Base-by-base conservation (phyloP, 2,888 invertebrate species). In the Synergus itoensis region DNA sequence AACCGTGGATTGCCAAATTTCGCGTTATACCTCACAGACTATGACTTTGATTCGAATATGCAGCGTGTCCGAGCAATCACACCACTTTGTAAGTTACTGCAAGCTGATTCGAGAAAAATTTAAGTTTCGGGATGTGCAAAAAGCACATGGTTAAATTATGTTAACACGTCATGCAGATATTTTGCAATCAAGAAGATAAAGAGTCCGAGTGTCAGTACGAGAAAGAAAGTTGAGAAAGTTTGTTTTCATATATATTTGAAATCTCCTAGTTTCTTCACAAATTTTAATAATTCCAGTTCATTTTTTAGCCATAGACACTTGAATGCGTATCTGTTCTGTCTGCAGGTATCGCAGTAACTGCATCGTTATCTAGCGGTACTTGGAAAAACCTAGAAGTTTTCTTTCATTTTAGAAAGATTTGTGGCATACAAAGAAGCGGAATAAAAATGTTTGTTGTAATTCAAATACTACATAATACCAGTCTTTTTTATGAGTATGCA, bases 1-100 rank as follows among this genome's bases (percentile, higher is more conserved):
- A 84, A 85, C 85, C 79, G 75, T 60, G 11, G 69, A 79, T 80
- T 80, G 83, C 82, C 80, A 80, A 83, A 83, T 83, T 83, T 77
- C 40, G 53, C 11, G 45, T 7, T 36, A 4, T 45, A 45, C 45
- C 11, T 45, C 45, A 45, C 45, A 45, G 45, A 12, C 45, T 45
- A 14, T 14, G 14, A 45, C 12, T 45, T 11, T 45, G 45, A 45
- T 45, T 45, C 45, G 45, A 45, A 45, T 45, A 5, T 45, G 1
- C 45, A 45, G 14, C 45, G 14, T 45, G 45, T 45, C 14, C 45
- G 14, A 45, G 14, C 45, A 45, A 45, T 45, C 45, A 45, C 14
- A 45, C 60, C 60, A 8, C 18, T 60, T 2, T 60, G 18, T 60
- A 11, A 60, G 0, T 60, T 60, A 1, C 9, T 21, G 4, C 11